Conservation (phyloP, 2,888 invertebrate species). For the Psylliodes chrysocephalus region DNA sequence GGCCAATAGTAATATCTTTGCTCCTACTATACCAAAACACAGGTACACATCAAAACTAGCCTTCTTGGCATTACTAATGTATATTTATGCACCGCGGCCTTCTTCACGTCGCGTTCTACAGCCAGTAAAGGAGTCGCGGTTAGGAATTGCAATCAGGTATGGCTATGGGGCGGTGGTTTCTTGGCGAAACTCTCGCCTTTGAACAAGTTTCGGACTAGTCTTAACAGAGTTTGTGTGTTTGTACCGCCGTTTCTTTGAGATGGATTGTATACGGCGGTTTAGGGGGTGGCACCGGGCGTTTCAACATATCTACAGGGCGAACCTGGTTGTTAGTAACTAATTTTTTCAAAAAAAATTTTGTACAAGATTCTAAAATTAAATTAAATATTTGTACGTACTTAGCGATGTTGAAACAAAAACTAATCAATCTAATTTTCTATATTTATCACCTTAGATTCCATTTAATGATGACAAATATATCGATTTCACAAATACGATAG, state of each 20-base stretch:
- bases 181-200: conserved; percentile 11
- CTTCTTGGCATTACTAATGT: background rate
- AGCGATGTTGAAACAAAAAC: too few species aligned
- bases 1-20: too few species aligned
- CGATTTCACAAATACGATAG: background rate
- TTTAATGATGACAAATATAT: too few species aligned
- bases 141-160: conserved; percentile 29
- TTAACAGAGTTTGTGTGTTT: conserved; percentile 28
- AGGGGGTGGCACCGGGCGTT: background rate
- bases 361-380: too few species aligned
- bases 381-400: too few species aligned
- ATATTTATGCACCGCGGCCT: conserved; percentile 6
- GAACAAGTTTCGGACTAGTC: conserved; percentile 28
- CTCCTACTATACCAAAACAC: too few species aligned
- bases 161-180: conserved; percentile 14
- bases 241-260: conserved; percentile 21
- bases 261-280: background rate
- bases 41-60: too few species aligned
- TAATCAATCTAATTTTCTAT: too few species aligned
- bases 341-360: too few species aligned
- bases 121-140: conserved; percentile 13
- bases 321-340: too few species aligned
- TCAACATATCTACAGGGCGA: conserved; percentile 47
- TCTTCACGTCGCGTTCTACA: background rate
- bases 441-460: too few species aligned